Evolutionary conservation across 2,113 vertebrate genomes (phyloP), one percentile per base, ranked within the genome.

Genomic region (Ranitomeya imitator): DNA sequence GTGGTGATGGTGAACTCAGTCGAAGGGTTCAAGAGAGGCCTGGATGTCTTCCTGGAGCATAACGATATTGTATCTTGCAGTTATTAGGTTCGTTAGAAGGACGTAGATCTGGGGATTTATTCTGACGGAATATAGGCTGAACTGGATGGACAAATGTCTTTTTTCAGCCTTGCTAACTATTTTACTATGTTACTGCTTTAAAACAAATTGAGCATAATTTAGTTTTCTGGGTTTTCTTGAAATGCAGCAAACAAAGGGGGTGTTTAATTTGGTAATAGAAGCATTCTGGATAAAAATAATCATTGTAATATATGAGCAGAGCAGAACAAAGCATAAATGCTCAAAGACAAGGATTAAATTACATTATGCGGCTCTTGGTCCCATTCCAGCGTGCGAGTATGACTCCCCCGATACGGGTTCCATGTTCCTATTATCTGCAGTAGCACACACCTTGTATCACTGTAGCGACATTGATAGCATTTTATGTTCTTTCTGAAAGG

Each of bases 391-490:
- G 16, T 63, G 37, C 21, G 4, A 82, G 63, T 82, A 37, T 61
- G 59, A 82, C 79, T 61, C 26, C 59, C 61, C 19, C 45, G 26
- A 82, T 82, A 82, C 63, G 18, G 45, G 9, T 37, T 82, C 59
- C 23, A 82, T 63, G 23, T 79, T 79, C 59, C 55, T 60, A 61
- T 81, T 81, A 60, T 81, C 55, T 82, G 79, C 59, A 63, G 45
- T 82, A 63, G 31, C 31, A 21, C 45, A 63, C 59, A 61, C 79
- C 15, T 82, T 82, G 79, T 82, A 61, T 31, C 18, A 19, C 26
- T 82, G 59, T 31, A 80, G 18, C 37, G 55, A 31, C 16, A 82
- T 82, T 82, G 59, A 82, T 81, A 81, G 60, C 6, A 61, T 63
- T 82, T 61, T 61, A 82, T 82, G 79, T 63, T 63, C 59, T 63